These are phyloP conservation scores for Chiridota heheva DNA, from an alignment of 35 echinoderm and acorn worm genomes.

Conservation along the genomic window DNA sequence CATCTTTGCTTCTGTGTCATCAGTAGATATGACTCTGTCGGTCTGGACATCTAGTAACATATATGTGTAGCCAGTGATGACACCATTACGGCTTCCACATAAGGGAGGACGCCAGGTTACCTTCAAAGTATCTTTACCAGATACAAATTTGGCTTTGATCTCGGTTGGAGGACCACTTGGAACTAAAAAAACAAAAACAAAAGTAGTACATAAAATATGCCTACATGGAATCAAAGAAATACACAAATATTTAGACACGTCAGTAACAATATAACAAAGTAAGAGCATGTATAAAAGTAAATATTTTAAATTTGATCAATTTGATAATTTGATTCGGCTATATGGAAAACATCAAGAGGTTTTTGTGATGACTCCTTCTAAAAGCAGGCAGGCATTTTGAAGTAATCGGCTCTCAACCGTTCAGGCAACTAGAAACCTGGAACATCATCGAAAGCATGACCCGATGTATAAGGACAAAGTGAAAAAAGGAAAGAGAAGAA, in stretches of 20 bases:
- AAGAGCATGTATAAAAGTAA: neutral
- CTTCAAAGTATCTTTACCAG: constrained; percentile 20
- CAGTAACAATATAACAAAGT: neutral
- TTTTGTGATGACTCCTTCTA: neutral
- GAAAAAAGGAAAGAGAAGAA: too few species aligned
- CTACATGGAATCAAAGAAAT: neutral
- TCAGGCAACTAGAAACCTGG: too few species aligned
- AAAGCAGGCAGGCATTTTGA: neutral
- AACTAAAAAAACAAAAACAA: constrained; percentile 27
- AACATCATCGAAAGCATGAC: too few species aligned
- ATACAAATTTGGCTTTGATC: constrained; percentile 29
- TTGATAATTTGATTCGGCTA: neutral
- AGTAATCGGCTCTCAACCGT: too few species aligned
- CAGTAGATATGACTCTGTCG: constrained; percentile 55
- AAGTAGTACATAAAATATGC: neutral
- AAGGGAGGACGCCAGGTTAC: constrained; percentile 56
- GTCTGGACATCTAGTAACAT: constrained; percentile 74
- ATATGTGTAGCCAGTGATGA: constrained; percentile 59
- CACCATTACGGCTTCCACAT: constrained; percentile 54
- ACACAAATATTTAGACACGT: neutral
- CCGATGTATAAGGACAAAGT: too few species aligned
- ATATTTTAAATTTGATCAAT: neutral
- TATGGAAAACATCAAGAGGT: neutral
- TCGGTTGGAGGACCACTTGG: constrained; percentile 41
- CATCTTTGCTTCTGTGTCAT: constrained; percentile 20